Percentiles rank a stretch among this genome's conserved stretches.
Evolutionary conservation across 2,888 invertebrate species (phyloP).

Genomic region (Galerucella pusilla): DNA sequence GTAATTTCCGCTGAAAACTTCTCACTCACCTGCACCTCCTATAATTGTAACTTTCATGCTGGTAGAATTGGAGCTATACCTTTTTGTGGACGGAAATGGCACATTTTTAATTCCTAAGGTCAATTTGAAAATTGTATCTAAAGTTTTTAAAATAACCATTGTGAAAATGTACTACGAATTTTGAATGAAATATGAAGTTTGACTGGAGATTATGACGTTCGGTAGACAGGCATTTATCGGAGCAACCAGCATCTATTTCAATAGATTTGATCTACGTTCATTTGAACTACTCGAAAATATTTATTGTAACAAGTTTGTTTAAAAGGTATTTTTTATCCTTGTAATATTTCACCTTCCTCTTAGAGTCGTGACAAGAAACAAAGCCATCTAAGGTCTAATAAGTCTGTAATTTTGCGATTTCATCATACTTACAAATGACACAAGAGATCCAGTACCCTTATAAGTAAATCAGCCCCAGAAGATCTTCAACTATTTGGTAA

Average conservation of each 20-base stretch:
- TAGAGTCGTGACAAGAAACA: no score
- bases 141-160: conserved; percentile 30
- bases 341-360: no score
- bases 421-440: no score
- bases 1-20: no score
- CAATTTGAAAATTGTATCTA: conserved; percentile 14
- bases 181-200: conserved; percentile 2
- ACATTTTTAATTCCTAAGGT: background rate
- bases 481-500: no score
- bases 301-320: background rate
- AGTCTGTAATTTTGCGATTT: no score
- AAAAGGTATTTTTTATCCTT: no score
- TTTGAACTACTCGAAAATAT: background rate
- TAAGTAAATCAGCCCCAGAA: no score
- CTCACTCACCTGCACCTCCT: conserved; percentile 53
- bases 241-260: background rate
- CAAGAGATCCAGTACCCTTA: no score
- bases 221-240: background rate
- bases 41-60: conserved; percentile 54
- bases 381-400: no score
- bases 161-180: conserved; percentile 30
- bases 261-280: background rate
- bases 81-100: background rate
- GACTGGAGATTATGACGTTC: background rate
- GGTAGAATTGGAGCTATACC: conserved; percentile 5